Evolutionary conservation across 2,113 vertebrate species (phyloP), one percentile per base, ranked within the genome.

Genomic region (Phainopepla nitens): DNA sequence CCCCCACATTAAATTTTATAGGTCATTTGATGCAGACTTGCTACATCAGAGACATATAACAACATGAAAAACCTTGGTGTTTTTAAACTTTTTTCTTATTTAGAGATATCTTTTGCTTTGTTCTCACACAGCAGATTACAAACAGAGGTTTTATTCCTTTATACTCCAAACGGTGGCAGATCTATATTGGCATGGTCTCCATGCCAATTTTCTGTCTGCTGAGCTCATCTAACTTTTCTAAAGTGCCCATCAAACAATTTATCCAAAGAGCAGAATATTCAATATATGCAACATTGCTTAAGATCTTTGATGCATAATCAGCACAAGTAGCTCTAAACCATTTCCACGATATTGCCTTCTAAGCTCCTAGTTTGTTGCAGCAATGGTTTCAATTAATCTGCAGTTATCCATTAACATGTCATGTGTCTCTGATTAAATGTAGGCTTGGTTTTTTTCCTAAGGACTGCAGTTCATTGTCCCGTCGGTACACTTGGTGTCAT

Each of bases 301-400:
- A 78, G 39, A 58, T 66, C 72, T 95, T 94, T 87, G 56, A 83
- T 77, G 75, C 24, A 45, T 94, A 81, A 91, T 89, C 44, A 69
- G 82, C 69, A 61, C 50, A 87, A 92, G 58, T 71, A 90, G 65
- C 80, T 94, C 82, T 89, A 87, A 96, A 79, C 57, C 1, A 9
- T 91, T 86, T 79, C 29, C 64, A 10, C 57, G 36, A 15, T 78
- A 71, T 87, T 97, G 77, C 47, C 33, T 89, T 90, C 42, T 82
- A 86, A 94, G 61, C 24, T 49, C 78, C 77, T 70, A 62, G 78
- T 87, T 96, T 87, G 53, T 82, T 85, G 45, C 64, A 66, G 90
- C 53, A 47, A 57, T 97, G 60, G 58, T 97, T 98, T 97, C 65
- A 82, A 91, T 97, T 96, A 93, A 44, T 89, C 76, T 92, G 50